Base-by-base conservation (phyloP, 2,888 invertebrate species). In the Troilus luridus region DNA sequence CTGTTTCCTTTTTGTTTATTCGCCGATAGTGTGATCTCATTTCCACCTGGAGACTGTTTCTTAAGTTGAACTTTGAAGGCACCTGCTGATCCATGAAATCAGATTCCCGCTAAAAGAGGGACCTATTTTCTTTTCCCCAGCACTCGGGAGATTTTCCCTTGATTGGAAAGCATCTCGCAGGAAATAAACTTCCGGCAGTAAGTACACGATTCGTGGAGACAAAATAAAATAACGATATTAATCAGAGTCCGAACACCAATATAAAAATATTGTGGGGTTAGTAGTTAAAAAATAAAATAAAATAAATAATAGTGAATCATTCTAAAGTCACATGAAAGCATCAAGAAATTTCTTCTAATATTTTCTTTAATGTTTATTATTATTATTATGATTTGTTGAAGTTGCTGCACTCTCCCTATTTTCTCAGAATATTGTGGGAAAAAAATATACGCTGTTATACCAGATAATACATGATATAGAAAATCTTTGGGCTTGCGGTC, bases 81-180 rank as follows among this genome's bases (percentile, higher is more conserved):
- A 85, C 56, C 85, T 56, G 85, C 56, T 85, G 85, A 85, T 85
- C 85, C 85, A 56, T 85, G 85, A 85, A 85, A 85, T 85, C 85
- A 85, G 85, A 85, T 85, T 85, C 85, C 56, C 85, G 56, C 56
- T 85, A 85, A 85, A 85, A 58, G 85, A 85, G 85, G 85, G n/a
- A 85, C 85, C 56, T 58, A 56, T 85, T 85, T 85, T 85, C 85
- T 58, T 85, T 56, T 58, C 56, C 81, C 8, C n/a, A 56, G 85
- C 56, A 56, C n/a, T 54, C 56, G 21, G 85, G 85, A 56, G 85
- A 85, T 85, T 85, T 85, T 56, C 56, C 85, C 85, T 85, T 85
- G 85, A 85, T 85, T 85, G 85, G 85, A 85, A 85, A 56, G 85
- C 85, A 21, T 12, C 56, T 56, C 56, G 56, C n/a, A 85, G 85